Conservation (phyloP, 2,888 invertebrate species). For the Heliconius sara region DNA sequence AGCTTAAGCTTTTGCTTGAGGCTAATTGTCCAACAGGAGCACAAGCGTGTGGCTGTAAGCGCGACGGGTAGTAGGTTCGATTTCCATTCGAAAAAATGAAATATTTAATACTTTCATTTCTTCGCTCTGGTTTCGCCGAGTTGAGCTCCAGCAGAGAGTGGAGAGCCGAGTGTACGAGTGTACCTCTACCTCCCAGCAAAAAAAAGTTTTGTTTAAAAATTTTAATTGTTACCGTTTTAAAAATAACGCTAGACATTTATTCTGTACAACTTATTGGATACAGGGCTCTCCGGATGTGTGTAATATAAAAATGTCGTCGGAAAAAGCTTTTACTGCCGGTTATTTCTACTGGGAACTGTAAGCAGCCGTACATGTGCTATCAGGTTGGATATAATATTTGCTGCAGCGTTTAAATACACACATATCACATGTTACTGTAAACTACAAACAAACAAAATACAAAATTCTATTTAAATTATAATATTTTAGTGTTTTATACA, state of each 20-base stretch:
- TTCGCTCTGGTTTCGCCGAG: too few species aligned
- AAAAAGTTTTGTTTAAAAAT: too few species aligned
- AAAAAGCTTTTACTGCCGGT: slow-evolving; percentile 75
- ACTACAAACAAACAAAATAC: background rate
- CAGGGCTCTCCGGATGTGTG: slow-evolving; percentile 59
- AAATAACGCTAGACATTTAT: background rate
- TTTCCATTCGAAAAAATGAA: too few species aligned
- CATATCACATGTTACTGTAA: slow-evolving; percentile 12
- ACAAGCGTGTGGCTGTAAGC: too few species aligned
- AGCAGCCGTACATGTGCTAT: slow-evolving; percentile 50
- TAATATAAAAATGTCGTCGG: slow-evolving; percentile 75
- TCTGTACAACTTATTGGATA: slow-evolving; percentile 34
- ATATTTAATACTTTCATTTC: too few species aligned
- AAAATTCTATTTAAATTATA: background rate
- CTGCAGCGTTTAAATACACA: slow-evolving; percentile 46
- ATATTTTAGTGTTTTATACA: background rate
- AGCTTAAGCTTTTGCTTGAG: background rate
- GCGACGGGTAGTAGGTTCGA: too few species aligned
- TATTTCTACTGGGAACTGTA: slow-evolving; percentile 70
- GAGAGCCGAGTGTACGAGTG: too few species aligned
- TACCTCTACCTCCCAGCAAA: too few species aligned
- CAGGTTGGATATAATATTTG: slow-evolving; percentile 48
- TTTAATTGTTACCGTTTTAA: background rate
- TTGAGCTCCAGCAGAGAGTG: too few species aligned
- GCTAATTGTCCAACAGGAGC: too few species aligned